These are phyloP conservation scores for Cataglyphis altisquamis DNA, from an alignment of 2,888 invertebrate species.

Conservation along the genomic window DNA sequence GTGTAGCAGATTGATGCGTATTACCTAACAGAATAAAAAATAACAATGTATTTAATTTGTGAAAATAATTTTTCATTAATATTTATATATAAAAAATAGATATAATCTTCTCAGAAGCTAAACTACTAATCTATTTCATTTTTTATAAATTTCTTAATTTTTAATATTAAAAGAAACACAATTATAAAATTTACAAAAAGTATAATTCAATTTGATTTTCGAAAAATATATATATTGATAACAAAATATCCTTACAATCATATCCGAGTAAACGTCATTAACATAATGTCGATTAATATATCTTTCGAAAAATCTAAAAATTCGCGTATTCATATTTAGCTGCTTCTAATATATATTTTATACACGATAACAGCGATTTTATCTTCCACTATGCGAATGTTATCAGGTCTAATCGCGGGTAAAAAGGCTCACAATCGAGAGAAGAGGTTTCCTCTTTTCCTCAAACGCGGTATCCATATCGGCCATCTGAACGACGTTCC, in stretches of 20 bases:
- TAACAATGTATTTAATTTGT: too few species aligned
- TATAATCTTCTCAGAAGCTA: too few species aligned
- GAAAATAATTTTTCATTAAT: too few species aligned
- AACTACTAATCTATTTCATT: too few species aligned
- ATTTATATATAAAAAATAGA: not conserved
- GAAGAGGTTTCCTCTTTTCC: not conserved
- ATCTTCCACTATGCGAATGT: slow-evolving; percentile 4
- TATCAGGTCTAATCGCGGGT: slow-evolving; percentile 5
- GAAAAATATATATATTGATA: not conserved
- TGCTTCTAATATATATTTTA: not conserved
- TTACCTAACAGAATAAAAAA: not conserved
- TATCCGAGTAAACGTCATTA: not conserved
- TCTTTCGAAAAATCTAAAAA: not conserved
- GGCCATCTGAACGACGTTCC: slow-evolving; percentile 25
- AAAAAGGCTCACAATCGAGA: not conserved
- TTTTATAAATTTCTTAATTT: too few species aligned
- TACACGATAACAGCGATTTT: not conserved
- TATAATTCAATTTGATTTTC: not conserved
- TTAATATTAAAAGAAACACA: too few species aligned
- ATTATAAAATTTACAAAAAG: too few species aligned
- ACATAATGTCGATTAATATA: too few species aligned
- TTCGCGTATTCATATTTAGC: not conserved
- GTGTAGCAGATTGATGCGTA: not conserved
- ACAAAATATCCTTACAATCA: not conserved
- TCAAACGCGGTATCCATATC: slow-evolving; percentile 33